These are phyloP conservation scores for Neogale vison DNA, from an alignment of 2,113 vertebrate species.

Conservation along the genomic window DNA sequence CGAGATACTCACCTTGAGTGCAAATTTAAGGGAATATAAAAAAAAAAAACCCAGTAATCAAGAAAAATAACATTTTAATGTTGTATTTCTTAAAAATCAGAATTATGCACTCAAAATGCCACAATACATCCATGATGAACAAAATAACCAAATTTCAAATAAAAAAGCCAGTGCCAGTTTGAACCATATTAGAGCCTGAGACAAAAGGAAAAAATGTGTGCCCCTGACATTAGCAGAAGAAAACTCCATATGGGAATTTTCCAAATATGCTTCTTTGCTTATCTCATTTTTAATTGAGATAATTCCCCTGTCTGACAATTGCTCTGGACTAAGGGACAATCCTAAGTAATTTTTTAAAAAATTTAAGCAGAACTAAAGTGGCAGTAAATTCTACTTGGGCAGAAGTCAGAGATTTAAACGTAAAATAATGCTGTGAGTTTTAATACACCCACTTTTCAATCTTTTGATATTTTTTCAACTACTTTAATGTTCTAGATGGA, in stretches of 20 bases:
- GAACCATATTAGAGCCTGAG: not conserved
- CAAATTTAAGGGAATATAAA: not conserved
- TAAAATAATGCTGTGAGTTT: slow-evolving; percentile 4
- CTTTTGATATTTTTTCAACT: not conserved
- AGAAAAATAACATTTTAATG: slow-evolving; percentile 8
- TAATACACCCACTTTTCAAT: not conserved
- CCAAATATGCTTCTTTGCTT: not conserved
- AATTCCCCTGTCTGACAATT: not conserved
- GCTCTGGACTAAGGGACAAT: not conserved
- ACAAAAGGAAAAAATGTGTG: not conserved
- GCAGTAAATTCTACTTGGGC: not conserved
- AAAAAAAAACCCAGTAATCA: not conserved
- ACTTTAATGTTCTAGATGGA: not conserved
- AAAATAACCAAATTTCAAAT: slow-evolving; percentile 23
- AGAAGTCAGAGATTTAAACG: slow-evolving; percentile 18
- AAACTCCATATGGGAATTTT: not conserved
- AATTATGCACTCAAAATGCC: not conserved
- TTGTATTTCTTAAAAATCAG: not conserved
- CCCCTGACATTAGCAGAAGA: not conserved
- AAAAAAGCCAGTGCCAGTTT: not conserved
- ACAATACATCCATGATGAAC: not conserved
- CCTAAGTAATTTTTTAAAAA: slow-evolving; percentile 24
- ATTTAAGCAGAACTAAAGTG: not conserved
- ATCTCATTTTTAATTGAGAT: not conserved
- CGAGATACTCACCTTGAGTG: not conserved